A percentile compares a stretch with the other conserved stretches of the same genome.
Conservation (phyloP, 2,113 vertebrate species). For the Ageneiosus marmoratus region DNA sequence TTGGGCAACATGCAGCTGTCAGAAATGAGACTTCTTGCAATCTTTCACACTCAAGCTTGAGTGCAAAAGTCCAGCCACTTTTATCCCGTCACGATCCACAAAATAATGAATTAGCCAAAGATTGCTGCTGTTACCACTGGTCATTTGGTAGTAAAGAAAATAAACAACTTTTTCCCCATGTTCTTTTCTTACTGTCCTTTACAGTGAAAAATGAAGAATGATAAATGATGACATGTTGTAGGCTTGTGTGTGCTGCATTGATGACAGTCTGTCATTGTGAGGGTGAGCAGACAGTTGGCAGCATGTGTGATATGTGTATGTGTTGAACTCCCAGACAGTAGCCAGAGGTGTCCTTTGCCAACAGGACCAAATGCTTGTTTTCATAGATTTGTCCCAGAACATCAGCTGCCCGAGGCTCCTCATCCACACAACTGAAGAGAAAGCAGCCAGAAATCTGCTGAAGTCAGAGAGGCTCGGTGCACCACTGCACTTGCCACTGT, state of each 20-base stretch:
- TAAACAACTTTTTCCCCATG: background rate
- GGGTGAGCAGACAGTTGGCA: constrained; percentile 26
- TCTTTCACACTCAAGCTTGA: background rate
- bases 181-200: background rate
- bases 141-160: background rate
- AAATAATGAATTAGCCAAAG: background rate
- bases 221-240: background rate
- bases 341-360: constrained; percentile 15
- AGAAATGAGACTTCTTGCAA: background rate
- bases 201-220: background rate
- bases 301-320: background rate
- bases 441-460: background rate
- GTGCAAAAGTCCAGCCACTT: background rate
- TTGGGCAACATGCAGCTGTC: background rate
- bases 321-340: constrained; percentile 24
- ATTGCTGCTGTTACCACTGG: background rate
- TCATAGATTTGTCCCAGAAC: constrained; percentile 28
- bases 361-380: constrained; percentile 19
- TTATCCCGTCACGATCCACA: background rate
- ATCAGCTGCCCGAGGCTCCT: constrained; percentile 24
- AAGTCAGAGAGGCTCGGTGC: background rate
- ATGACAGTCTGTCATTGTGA: background rate
- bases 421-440: constrained; percentile 10
- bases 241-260: background rate
- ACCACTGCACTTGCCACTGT: constrained; percentile 10